These are phyloP conservation scores for Pan paniscus DNA, from an alignment of 2,113 vertebrate species.

Conservation along the genomic window DNA sequence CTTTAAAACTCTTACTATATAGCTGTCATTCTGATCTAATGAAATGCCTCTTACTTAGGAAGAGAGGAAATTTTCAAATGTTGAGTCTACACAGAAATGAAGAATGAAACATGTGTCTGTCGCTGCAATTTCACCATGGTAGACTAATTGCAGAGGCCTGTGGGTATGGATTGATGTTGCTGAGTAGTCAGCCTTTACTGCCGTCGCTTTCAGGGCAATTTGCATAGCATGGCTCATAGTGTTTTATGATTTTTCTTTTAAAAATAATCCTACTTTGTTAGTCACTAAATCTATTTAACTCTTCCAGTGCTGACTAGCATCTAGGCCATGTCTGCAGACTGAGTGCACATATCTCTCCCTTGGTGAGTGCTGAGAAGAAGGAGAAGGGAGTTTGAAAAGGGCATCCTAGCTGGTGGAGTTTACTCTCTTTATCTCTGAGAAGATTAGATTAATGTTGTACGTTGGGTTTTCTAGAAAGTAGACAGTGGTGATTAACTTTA, in stretches of 20 bases:
- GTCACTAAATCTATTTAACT: slow-evolving; percentile 67
- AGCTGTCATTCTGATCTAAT: slow-evolving; percentile 19
- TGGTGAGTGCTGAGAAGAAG: background rate
- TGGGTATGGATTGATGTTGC: slow-evolving; percentile 39
- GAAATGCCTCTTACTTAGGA: slow-evolving; percentile 64
- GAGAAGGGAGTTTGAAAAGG: background rate
- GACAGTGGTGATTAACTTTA: background rate
- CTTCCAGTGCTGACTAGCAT: background rate
- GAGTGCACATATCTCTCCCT: background rate
- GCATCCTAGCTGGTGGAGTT: background rate
- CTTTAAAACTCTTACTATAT: slow-evolving; percentile 56
- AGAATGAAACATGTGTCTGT: slow-evolving; percentile 34
- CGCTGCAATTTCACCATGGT: slow-evolving; percentile 51
- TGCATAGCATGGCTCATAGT: slow-evolving; percentile 59
- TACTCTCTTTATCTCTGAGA: background rate
- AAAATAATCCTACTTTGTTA: slow-evolving; percentile 67
- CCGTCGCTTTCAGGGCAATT: slow-evolving; percentile 19
- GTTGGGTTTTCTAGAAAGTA: background rate
- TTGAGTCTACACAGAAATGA: background rate
- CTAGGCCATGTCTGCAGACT: background rate
- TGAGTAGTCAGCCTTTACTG: slow-evolving; percentile 67
- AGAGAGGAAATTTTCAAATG: slow-evolving; percentile 65
- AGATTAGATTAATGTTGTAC: background rate
- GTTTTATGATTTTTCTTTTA: slow-evolving; percentile 68
- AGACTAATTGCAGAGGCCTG: slow-evolving; percentile 70